A percentile compares a stretch with the other conserved stretches of the same genome.
These are phyloP conservation scores for Argyresthia albistria DNA, from an alignment of 2,888 invertebrate species.

Conservation along the genomic window DNA sequence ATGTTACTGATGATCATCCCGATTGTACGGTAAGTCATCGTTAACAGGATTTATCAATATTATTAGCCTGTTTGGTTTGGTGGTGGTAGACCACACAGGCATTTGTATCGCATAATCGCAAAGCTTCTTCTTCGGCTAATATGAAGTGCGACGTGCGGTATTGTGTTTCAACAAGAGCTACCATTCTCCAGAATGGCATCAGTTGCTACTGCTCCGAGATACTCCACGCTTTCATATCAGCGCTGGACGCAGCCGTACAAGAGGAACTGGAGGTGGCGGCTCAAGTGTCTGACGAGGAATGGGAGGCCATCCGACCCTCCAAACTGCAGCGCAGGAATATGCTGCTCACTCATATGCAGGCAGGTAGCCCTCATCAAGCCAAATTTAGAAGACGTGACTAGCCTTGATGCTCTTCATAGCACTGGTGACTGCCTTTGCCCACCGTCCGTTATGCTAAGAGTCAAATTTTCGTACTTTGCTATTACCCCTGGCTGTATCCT, in stretches of 20 bases:
- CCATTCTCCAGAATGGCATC: slow-evolving; percentile 68
- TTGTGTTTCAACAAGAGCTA: too few species aligned
- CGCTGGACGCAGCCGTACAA: slow-evolving; percentile 77
- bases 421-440: too few species aligned
- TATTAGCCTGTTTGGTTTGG: background rate
- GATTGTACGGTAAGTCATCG: slow-evolving; percentile 66
- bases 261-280: slow-evolving; percentile 81
- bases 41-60: too few species aligned
- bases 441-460: too few species aligned
- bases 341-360: slow-evolving; percentile 76
- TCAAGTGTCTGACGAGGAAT: slow-evolving; percentile 88
- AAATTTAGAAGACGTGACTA: too few species aligned
- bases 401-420: too few species aligned
- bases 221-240: slow-evolving; percentile 76
- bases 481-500: too few species aligned
- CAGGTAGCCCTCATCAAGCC: slow-evolving; percentile 56
- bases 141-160: too few species aligned
- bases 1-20: slow-evolving; percentile 66
- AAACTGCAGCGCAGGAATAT: slow-evolving; percentile 77
- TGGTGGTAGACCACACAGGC: background rate
- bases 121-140: background rate
- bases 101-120: background rate
- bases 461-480: too few species aligned
- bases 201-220: slow-evolving; percentile 80
- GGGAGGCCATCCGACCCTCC: slow-evolving; percentile 83